Evolutionary conservation across 1,140 invertebrate species (phyloP), one percentile per base, ranked within the genome.

Genomic region (Papilio helenus): DNA sequence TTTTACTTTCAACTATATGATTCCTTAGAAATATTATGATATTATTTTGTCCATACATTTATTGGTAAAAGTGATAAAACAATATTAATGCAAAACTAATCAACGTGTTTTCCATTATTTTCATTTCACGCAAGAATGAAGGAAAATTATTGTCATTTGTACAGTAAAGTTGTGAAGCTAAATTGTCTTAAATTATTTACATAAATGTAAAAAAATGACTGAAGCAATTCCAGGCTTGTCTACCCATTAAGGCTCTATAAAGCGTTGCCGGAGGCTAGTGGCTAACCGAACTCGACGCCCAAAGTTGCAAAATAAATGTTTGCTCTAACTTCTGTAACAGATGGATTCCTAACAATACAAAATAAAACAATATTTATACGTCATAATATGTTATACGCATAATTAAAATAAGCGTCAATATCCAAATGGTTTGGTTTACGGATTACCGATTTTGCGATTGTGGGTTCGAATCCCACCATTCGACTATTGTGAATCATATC

Each of bases 221-320:
- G 44, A 44, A 16, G 72, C 72, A 46, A 74, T 74, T 74, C 23
- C 39, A 14, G 20, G n/a, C 44, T 74, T 74, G 72, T 49, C 72
- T 74, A 74, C 44, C 39, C 39, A 72, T 44, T 44, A 72, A 68
- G 61, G 71, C 39, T 72, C 34, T 26, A 74, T 74, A 49, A 74
- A 49, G 72, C 42, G 20, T 74, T 46, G 72, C 72, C 72, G 8
- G 39, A 44, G 72, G 72, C 42, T 44, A 49, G 42, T 74, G 72
- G 72, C 23, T 74, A 74, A 74, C 72, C 72, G 14, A 26, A 49
- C 72, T 74, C 72, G 72, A 44, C 68, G 42, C 44, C 20, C n/a
- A 74, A 74, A 46, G 44, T 74, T 44, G 72, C 12, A 46, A 74
- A n/a, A 74, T 49, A 74, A 74, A 74, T 74, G 72, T 74, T 74